These are phyloP conservation scores for Rhinolophus ferrumequinum DNA, from an alignment of 2,113 vertebrate genomes.

Conservation along the genomic window DNA sequence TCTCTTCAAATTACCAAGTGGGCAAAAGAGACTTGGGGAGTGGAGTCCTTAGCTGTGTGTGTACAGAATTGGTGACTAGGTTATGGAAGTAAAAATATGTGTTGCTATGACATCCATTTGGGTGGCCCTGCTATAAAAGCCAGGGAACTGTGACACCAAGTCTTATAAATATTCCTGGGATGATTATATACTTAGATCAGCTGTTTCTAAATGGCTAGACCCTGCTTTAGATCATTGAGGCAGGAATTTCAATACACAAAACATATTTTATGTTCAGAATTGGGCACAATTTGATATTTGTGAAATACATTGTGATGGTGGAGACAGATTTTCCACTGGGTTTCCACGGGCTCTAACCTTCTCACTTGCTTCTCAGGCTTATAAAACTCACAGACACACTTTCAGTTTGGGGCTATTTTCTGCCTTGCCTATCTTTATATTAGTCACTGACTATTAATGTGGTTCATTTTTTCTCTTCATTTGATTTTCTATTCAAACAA, in stretches of 20 bases:
- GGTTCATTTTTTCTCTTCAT: background rate
- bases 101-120: background rate
- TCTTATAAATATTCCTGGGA: background rate
- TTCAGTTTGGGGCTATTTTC: background rate
- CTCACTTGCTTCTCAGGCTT: background rate
- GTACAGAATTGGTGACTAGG: background rate
- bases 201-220: background rate
- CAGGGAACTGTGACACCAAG: background rate
- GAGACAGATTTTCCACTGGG: fast-evolving
- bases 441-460: background rate
- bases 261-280: background rate
- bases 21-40: background rate
- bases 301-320: background rate
- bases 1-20: background rate
- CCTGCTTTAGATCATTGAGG: background rate
- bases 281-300: background rate
- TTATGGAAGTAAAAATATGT: background rate
- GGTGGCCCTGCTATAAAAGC: background rate
- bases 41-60: background rate
- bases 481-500: background rate
- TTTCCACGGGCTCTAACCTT: background rate
- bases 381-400: background rate
- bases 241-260: background rate
- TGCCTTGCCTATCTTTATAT: background rate
- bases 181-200: background rate